Conservation (phyloP, 2,888 invertebrate species). For the Ceriagrion tenellum region DNA sequence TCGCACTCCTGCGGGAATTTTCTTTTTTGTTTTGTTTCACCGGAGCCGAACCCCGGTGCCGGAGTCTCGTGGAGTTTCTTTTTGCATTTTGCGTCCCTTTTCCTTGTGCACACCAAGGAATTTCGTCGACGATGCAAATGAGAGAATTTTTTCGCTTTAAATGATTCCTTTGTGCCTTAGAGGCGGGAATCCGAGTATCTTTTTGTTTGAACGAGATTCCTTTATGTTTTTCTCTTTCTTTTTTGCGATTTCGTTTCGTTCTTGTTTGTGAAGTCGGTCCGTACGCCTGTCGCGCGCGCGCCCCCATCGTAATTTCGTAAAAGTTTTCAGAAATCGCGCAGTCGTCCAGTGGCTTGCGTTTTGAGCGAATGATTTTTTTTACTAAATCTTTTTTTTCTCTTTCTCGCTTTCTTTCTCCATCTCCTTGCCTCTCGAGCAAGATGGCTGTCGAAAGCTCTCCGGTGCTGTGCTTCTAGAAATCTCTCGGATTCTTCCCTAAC, state of each 20-base stretch:
- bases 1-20: neutral
- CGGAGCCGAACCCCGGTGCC: neutral
- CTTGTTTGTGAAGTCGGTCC: neutral
- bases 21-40: neutral
- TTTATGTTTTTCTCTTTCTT: neutral
- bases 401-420: neutral
- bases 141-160: constrained; percentile 42
- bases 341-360: constrained; percentile 35
- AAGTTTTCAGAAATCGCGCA: constrained; percentile 17
- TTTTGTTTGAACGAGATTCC: constrained; percentile 2
- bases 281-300: neutral
- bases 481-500: neutral
- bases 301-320: neutral
- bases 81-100: neutral
- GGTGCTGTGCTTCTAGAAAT: neutral
- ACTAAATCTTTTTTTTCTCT: neutral
- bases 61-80: neutral
- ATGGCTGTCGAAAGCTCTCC: neutral
- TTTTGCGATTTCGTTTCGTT: neutral
- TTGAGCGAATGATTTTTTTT: neutral
- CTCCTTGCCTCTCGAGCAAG: neutral
- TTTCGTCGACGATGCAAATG: constrained; percentile 60
- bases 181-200: constrained; percentile 44
- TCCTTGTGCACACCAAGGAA: neutral
- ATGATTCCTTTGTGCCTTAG: constrained; percentile 45